These are phyloP conservation scores for Tethea ocularis DNA, from an alignment of 2,888 invertebrate species.

Conservation along the genomic window DNA sequence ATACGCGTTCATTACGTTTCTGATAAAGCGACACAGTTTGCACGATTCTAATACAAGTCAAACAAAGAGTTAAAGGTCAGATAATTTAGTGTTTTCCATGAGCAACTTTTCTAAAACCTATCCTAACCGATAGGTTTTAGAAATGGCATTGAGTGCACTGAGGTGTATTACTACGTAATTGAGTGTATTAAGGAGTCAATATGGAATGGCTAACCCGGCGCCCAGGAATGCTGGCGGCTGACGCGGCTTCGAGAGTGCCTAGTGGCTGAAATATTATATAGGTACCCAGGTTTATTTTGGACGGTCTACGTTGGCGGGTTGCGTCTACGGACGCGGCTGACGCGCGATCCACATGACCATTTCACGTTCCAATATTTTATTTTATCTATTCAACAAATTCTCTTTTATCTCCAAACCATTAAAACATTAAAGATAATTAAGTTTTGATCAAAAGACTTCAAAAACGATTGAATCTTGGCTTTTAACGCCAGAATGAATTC, in stretches of 20 bases:
- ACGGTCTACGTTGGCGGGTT: slow-evolving; percentile 69
- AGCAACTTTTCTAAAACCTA: no score
- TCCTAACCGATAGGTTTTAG: slow-evolving; percentile 12
- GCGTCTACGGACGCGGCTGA: slow-evolving; percentile 61
- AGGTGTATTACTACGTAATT: no score
- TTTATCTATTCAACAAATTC: slow-evolving; percentile 25
- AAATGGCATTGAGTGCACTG: slow-evolving; percentile 16
- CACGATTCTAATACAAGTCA: slow-evolving; percentile 30
- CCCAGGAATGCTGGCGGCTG: slow-evolving; percentile 46
- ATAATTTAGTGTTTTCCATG: slow-evolving; percentile 5
- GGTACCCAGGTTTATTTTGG: slow-evolving; percentile 71
- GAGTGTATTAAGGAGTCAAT: slow-evolving; percentile 25
- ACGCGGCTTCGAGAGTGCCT: slow-evolving; percentile 50
- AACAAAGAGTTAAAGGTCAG: slow-evolving; percentile 17
- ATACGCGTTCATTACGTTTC: slow-evolving; percentile 29
- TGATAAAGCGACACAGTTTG: slow-evolving; percentile 50
- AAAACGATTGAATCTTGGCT: slow-evolving; percentile 12
- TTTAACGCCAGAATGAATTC: not conserved
- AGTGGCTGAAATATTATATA: slow-evolving; percentile 66
- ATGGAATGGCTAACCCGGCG: slow-evolving; percentile 33
- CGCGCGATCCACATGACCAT: slow-evolving; percentile 50
- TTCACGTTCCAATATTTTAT: slow-evolving; percentile 49
- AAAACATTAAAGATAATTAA: slow-evolving; percentile 14
- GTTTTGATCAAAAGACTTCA: slow-evolving; percentile 23
- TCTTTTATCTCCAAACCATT: slow-evolving; percentile 22